A percentile compares a stretch with the other conserved stretches of the same genome.
Conservation (phyloP, 2,113 vertebrate genomes). For the Callorhinus ursinus region DNA sequence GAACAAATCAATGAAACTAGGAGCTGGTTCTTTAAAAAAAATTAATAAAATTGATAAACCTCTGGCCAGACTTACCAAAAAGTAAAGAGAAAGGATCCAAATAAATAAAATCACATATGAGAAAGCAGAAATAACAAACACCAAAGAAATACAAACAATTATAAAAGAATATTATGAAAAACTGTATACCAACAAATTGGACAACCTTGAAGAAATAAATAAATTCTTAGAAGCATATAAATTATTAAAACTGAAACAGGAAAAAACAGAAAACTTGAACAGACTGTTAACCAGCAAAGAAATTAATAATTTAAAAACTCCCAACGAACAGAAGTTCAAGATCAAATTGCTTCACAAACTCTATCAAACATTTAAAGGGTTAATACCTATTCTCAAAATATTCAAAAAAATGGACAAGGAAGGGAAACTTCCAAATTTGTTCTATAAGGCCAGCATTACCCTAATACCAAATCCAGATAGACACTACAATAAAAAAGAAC, state of each 20-base stretch:
- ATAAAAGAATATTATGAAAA: not conserved
- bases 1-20: not conserved
- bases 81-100: not conserved
- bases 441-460: not conserved
- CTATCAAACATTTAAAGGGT: not conserved
- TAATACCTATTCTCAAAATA: not conserved
- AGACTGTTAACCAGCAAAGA: not conserved
- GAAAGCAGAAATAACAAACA: not conserved
- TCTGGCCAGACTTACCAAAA: not conserved
- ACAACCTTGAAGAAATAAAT: not conserved
- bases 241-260: not conserved
- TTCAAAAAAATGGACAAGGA: not conserved
- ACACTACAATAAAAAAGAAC: not conserved
- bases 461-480: not conserved
- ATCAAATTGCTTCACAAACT: not conserved
- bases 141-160: not conserved
- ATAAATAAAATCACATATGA: not conserved
- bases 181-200: not conserved
- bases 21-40: not conserved
- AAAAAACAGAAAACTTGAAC: not conserved
- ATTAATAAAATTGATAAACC: not conserved
- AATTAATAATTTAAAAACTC: not conserved
- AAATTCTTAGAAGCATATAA: not conserved
- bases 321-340: not conserved
- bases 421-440: not conserved